phyloP scores from a whole-genome alignment of 2,113 vertebrate species.

The Cyanocitta stelleri region DNA sequence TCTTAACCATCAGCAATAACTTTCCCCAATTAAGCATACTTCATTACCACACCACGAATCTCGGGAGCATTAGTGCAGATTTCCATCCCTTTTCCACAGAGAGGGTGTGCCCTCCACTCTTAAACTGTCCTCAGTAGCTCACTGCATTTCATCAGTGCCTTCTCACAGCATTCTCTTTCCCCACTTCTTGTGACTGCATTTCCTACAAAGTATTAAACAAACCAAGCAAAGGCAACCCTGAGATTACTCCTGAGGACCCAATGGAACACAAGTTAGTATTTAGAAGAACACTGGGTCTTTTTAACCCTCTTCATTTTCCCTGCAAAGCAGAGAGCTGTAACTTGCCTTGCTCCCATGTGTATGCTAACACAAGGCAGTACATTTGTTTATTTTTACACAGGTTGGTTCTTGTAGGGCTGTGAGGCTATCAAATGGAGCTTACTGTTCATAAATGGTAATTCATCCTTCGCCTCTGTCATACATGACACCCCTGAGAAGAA shows the following conservation, averaged over 20 bases:
- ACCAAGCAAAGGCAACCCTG: not conserved
- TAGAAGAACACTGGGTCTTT: not conserved
- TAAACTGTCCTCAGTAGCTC: not conserved
- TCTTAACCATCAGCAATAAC: not conserved
- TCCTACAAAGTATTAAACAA: not conserved
- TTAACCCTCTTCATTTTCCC: not conserved
- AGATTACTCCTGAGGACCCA: not conserved
- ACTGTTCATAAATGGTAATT: slow-evolving; percentile 29
- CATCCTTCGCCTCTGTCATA: not conserved
- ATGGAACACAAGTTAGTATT: not conserved
- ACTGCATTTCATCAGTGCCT: not conserved
- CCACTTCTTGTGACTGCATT: not conserved
- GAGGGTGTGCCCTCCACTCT: not conserved
- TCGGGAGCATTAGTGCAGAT: not conserved
- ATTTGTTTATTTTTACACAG: not conserved
- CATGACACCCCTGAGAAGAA: not conserved
- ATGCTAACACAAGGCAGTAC: not conserved
- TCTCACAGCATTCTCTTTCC: not conserved
- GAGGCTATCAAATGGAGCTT: slow-evolving; percentile 8
- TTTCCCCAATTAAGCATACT: not conserved
- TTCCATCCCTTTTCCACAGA: not conserved
- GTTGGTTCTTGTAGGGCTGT: not conserved
- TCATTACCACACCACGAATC: not conserved
- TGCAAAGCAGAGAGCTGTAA: not conserved
- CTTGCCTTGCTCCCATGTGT: not conserved